These are phyloP conservation scores for Trissolcus brochymenae DNA, from an alignment of 2,888 invertebrate genomes.

Conservation along the genomic window DNA sequence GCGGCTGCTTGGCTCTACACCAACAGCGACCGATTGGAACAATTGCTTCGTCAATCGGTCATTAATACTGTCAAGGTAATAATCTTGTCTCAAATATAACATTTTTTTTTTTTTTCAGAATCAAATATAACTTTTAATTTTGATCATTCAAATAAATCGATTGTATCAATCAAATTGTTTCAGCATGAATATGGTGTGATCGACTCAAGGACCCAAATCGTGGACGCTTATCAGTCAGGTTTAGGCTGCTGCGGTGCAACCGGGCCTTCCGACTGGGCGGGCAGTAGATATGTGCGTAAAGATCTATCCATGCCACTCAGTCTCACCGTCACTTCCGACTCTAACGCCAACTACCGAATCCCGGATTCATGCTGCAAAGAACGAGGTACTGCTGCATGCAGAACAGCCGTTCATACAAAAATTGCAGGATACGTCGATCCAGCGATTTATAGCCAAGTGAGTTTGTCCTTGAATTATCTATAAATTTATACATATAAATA, in stretches of 20 bases:
- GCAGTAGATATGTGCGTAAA: conserved; percentile 79
- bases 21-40: conserved; percentile 82
- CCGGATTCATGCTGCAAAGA: conserved; percentile 82
- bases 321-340: conserved; percentile 77
- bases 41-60: conserved; percentile 79
- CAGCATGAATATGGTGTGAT: conserved; percentile 72
- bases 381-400: conserved; percentile 77
- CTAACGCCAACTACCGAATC: conserved; percentile 78
- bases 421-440: conserved; percentile 76
- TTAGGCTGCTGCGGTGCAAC: conserved; percentile 88
- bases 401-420: conserved; percentile 76
- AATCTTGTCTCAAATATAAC: neutral
- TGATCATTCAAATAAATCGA: no score
- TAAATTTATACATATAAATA: no score
- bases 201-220: conserved; percentile 64
- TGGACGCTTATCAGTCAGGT: conserved; percentile 76
- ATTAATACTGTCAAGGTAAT: conserved; percentile 71
- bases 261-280: conserved; percentile 84
- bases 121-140: no score
- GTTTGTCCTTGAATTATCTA: neutral
- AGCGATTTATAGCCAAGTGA: conserved; percentile 64
- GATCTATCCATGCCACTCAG: conserved; percentile 77
- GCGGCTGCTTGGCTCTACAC: conserved; percentile 87
- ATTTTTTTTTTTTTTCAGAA: no score
- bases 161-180: neutral